Base-by-base conservation (phyloP, 2,113 vertebrate species). In the Murina feae region DNA sequence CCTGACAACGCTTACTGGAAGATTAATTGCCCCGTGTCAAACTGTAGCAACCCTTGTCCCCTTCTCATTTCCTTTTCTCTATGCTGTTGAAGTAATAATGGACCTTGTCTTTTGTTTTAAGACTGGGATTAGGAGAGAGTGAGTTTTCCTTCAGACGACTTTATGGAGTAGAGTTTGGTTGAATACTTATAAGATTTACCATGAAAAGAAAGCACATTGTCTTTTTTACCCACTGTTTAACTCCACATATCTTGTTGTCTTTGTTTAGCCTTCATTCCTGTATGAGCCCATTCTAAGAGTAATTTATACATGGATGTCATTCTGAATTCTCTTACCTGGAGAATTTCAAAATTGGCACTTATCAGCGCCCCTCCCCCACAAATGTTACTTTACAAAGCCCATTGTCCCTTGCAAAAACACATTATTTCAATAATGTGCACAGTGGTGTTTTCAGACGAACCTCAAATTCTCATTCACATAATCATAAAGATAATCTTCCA, bases 21-120 rank as follows among this genome's bases (percentile, higher is more conserved):
- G 99, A 99, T 99, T 99, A 99, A 99, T 99, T 99, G 99, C 99
- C 99, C 99, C 98, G 99, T 99, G 99, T 99, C 99, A 99, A 99
- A 99, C 99, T 99, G 99, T 98, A 99, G 99, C 99, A 99, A 99
- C 99, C 99, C 99, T 98, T 99, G 99, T 99, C 99, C 99, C 99
- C 98, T 98, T 99, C 99, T 99, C 99, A 99, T 99, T 99, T 99
- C 99, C 99, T 99, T 99, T 99, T 98, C 99, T 99, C 99, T 99
- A 97, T 98, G 97, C 98, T 98, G 98, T 98, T 99, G 98, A 99
- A 99, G 98, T 99, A 99, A 99, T 99, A 99, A 99, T 99, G 99
- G 99, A 99, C 98, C 98, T 98, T 98, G 98, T 99, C 99, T 99
- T 99, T 99, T 99, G 99, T 99, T 99, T 99, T 99, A 99, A 99